These are phyloP conservation scores for Ailurus styani DNA, from an alignment of 2,113 vertebrate genomes.

Conservation along the genomic window DNA sequence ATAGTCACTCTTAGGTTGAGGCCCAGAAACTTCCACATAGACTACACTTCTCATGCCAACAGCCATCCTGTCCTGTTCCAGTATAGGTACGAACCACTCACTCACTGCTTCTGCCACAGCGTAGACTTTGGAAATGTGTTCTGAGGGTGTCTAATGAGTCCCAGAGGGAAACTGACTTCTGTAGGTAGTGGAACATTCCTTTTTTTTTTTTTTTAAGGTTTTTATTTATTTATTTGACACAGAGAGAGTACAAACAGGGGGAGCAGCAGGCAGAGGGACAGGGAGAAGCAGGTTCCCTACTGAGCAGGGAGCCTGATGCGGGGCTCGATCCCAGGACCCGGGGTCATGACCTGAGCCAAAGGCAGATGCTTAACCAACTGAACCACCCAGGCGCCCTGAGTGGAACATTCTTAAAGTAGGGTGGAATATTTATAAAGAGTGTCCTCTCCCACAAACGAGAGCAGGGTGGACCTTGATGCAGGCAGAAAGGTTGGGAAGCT, in stretches of 20 bases:
- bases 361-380: background rate
- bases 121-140: background rate
- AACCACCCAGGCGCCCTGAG: background rate
- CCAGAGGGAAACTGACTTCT: background rate
- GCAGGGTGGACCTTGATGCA: background rate
- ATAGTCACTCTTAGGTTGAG: background rate
- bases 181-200: background rate
- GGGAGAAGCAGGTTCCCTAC: background rate
- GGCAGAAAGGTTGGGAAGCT: background rate
- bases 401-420: background rate
- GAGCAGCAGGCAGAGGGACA: background rate
- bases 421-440: background rate
- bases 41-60: background rate
- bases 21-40: background rate
- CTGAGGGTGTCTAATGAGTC: background rate
- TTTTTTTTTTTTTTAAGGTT: background rate
- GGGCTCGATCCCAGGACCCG: background rate
- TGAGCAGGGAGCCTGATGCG: background rate
- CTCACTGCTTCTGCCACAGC: background rate
- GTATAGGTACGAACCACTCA: rapidly evolving
- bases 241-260: background rate
- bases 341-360: background rate
- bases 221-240: background rate
- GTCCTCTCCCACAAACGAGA: background rate
- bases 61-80: background rate